Base-by-base conservation (phyloP, 2,797 vertebrate species). In the Notoglanidium macrostoma region DNA sequence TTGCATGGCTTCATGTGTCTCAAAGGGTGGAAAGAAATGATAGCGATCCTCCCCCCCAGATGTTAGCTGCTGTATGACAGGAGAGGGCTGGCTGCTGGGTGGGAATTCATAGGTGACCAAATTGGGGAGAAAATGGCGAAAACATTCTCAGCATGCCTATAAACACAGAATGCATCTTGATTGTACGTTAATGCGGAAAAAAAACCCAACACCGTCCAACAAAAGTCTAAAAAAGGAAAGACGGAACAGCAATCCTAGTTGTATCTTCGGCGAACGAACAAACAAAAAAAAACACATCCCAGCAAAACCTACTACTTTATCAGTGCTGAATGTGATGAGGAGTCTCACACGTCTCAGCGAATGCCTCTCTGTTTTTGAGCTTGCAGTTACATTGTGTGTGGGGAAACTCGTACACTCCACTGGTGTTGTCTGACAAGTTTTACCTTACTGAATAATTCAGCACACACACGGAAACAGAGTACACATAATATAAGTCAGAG, bases 391-490 rank as follows among this genome's bases (percentile, higher is more conserved):
- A 77, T 86, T 40, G 65, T 81, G 57, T n/a, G 55, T 57, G 17
- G 77, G 44, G 54, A 70, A 70, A 80, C 44, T 70, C 26, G 23
- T n/a, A 61, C 63, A 84, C 63, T n/a, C 78, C 57, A 86, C n/a
- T 61, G 72, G 76, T 86, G 57, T 59, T 82, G 65, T 55, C 78
- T 59, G 7, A 83, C 68, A 83, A 54, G 67, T 83, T 70, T 83
- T 70, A 26, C 67, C 46, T 68, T 35, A 23, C 51, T 83, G 67
- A 83, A 83, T 83, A 70, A 54, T 83, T 83, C 63, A 83, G 29
- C 46, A 54, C 67, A 19, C 65, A 73, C 67, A 74, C 67, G 5
- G 57, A 67, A 29, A 61, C 40, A 63, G 79, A 65, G 15, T 49
- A 82, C 40, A 32, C 44, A 29, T 61, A 65, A 29, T 49, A 67